These are phyloP conservation scores for Phaonia tiefii DNA, from an alignment of 2,888 invertebrate species.

Conservation along the genomic window DNA sequence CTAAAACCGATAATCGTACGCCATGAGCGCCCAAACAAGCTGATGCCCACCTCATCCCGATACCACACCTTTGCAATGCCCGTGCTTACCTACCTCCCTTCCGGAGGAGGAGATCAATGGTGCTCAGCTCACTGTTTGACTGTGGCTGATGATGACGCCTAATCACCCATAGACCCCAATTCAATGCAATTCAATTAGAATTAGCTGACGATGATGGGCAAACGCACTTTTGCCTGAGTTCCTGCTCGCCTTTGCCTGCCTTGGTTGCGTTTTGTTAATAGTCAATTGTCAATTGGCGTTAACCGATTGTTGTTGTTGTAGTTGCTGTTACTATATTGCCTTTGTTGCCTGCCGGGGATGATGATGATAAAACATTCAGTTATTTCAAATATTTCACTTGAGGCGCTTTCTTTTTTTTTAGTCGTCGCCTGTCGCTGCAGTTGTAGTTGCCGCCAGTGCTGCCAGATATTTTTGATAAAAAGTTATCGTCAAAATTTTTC, in stretches of 20 bases:
- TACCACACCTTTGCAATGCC: too few species aligned
- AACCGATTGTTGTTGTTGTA: constrained; percentile 26
- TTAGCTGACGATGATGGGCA: constrained; percentile 35
- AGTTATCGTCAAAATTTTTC: too few species aligned
- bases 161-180: constrained; percentile 44
- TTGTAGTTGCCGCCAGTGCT: constrained; percentile 41
- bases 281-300: constrained; percentile 17
- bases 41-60: background rate
- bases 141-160: too few species aligned
- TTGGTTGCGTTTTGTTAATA: constrained; percentile 33
- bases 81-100: background rate
- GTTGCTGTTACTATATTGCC: background rate
- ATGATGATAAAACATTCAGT: constrained; percentile 66
- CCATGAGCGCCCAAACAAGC: constrained; percentile 37
- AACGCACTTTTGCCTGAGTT: constrained; percentile 54
- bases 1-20: constrained; percentile 39
- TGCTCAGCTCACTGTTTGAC: too few species aligned
- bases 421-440: constrained; percentile 22
- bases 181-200: constrained; percentile 55
- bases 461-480: too few species aligned
- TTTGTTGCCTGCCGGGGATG: constrained; percentile 38
- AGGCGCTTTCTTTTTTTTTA: background rate
- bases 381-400: constrained; percentile 66
- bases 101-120: too few species aligned
- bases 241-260: constrained; percentile 18